Evolutionary conservation across 2,797 vertebrate genomes (phyloP), one percentile per base, ranked within the genome.

Genomic region (Dromococcyx pavoninus): DNA sequence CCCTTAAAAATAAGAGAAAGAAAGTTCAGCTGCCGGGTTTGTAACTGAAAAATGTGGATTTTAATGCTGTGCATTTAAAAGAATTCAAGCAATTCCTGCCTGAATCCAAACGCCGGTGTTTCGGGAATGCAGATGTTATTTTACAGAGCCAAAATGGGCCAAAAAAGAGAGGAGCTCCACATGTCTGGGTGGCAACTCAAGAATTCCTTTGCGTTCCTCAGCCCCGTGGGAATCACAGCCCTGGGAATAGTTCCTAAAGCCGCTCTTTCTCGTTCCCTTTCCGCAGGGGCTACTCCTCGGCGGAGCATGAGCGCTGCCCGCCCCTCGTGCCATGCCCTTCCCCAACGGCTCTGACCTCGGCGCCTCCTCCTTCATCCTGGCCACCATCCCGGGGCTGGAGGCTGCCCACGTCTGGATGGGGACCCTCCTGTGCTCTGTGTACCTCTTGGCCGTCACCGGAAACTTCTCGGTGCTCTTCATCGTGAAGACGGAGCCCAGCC

Each of bases 371-470:
- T 98, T 98, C 95, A n/a, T 95, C 50, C 83, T 98, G 86, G 96
- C 95, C 17, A 95, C 97, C 61, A 54, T 96, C 37, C 97, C 97
- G 1, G 97, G 97, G 32, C 86, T 94, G 82, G 97, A 97, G 71
- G 82, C 50, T 5, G 81, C 89, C 12, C 96, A 95, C 4, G 65
- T 92, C 86, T 98, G 98, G 98, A 44, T 97, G 10, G 90, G 97
- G 1, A 86, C 97, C 18, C 91, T 95, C 2, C 90, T 98, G 28
- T 96, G 98, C 58, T 94, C 91, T 7, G 46, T 96, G 83, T 98
- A 98, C 70, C 4, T 79, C 1, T 8, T 98, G 87, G 96, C 97
- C 0, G 4, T 98, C 27, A 30, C 94, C 5, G 97, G 96, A 53
- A 98, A 98, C 74, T 66, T 94, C 8, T 57, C 48, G 0, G 95